Evolutionary conservation across 2,113 vertebrate species (phyloP).

Genomic region (Coregonus clupeaformis): DNA sequence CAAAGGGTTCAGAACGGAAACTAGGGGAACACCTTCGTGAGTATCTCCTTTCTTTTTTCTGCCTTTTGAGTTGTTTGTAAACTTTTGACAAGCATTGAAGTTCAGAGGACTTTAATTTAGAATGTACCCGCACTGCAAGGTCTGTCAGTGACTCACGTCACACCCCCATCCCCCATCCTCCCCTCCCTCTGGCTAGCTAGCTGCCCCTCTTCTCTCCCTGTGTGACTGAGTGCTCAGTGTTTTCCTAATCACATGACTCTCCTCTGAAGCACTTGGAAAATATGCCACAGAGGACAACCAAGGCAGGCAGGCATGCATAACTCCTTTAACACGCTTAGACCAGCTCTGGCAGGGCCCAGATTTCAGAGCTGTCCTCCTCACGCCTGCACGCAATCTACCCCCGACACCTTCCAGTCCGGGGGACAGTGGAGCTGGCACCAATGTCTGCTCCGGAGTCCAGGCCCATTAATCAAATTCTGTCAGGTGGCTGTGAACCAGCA

Average conservation of each 20-base stretch:
- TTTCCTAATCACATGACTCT: slow-evolving; percentile 62
- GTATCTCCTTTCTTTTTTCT: slow-evolving; percentile 24
- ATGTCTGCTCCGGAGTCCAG: slow-evolving; percentile 1
- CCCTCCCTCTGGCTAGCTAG: not conserved
- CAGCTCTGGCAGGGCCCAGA: slow-evolving; percentile 36
- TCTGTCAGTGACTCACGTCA: slow-evolving; percentile 22
- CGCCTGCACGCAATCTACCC: slow-evolving; percentile 26
- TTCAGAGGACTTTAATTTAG: not conserved
- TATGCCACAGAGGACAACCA: slow-evolving; percentile 59
- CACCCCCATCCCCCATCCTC: slow-evolving; percentile 14
- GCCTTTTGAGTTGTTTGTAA: not conserved
- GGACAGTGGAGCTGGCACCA: slow-evolving; percentile 9
- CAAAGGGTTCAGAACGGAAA: slow-evolving; percentile 26
- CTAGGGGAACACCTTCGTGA: slow-evolving; percentile 15
- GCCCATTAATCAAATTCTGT: slow-evolving; percentile 33
- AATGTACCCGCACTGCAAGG: not conserved
- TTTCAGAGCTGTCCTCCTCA: slow-evolving; percentile 36
- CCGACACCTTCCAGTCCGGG: slow-evolving; percentile 16
- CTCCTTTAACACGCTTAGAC: slow-evolving; percentile 36
- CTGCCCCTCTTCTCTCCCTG: not conserved
- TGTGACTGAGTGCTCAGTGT: slow-evolving; percentile 34
- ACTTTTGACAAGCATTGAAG: not conserved
- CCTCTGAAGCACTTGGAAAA: slow-evolving; percentile 62
- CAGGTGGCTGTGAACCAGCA: not conserved
- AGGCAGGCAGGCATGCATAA: slow-evolving; percentile 53